Conservation (phyloP, 2,888 invertebrate genomes). For the Clitarchus hookeri region DNA sequence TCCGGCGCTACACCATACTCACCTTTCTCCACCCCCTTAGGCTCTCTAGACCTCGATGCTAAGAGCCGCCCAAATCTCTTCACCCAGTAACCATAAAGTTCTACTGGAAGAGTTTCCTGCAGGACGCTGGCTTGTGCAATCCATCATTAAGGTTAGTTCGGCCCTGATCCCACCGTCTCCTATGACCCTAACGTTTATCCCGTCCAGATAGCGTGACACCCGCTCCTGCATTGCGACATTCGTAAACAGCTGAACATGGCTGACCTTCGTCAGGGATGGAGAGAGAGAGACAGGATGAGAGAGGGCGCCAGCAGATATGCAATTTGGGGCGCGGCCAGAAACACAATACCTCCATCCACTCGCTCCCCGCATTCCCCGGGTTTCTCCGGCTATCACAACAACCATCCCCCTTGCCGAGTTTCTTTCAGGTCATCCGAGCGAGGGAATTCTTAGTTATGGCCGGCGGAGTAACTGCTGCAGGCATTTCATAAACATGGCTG, state of each 20-base stretch:
- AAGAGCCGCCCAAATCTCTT: no score
- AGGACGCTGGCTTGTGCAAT: no score
- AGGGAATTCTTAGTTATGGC: conserved; percentile 2
- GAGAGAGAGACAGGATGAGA: no score
- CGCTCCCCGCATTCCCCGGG: background rate
- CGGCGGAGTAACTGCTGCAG: background rate
- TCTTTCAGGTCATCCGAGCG: background rate
- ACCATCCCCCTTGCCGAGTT: background rate
- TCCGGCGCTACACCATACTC: no score
- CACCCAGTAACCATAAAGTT: no score
- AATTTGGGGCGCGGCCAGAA: background rate
- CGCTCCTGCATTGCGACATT: background rate
- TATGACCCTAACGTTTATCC: no score
- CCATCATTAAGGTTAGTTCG: no score
- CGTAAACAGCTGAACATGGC: background rate
- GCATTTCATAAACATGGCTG: background rate
- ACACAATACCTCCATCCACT: background rate
- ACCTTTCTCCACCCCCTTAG: no score
- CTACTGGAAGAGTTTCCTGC: no score
- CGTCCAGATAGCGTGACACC: background rate
- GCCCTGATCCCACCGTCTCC: no score
- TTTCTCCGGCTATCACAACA: background rate
- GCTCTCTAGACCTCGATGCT: no score
- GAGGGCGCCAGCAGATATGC: background rate
- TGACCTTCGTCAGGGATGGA: background rate